Percentiles rank a stretch among this genome's conserved stretches.
These are phyloP conservation scores for Athene cunicularia DNA, from an alignment of 2,113 vertebrate genomes.

Conservation along the genomic window DNA sequence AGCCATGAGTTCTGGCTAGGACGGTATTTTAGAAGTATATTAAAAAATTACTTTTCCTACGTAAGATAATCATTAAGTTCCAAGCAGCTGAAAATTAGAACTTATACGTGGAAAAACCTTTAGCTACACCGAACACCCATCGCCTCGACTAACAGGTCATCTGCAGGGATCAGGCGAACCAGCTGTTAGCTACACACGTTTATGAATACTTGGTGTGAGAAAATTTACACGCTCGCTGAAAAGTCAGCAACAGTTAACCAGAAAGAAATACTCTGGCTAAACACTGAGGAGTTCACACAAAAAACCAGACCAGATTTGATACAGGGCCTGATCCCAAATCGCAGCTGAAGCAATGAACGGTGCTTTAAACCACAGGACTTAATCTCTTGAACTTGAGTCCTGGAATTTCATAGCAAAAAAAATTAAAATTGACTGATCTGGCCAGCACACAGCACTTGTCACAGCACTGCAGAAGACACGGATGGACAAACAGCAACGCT, in stretches of 20 bases:
- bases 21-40: not conserved
- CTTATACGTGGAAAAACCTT: fast-evolving
- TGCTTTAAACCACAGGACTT: not conserved
- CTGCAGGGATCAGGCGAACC: not conserved
- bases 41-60: not conserved
- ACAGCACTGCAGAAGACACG: fast-evolving
- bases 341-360: not conserved
- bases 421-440: fast-evolving
- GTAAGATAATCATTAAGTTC: not conserved
- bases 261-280: not conserved
- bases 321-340: fast-evolving
- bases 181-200: not conserved
- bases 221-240: not conserved
- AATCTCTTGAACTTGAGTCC: not conserved
- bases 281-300: not conserved
- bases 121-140: not conserved
- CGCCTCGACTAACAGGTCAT: not conserved
- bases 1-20: not conserved
- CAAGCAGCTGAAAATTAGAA: not conserved
- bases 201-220: not conserved
- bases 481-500: fast-evolving
- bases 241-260: not conserved
- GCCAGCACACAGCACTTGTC: fast-evolving
- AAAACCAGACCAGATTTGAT: not conserved
- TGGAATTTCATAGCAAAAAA: not conserved